These are phyloP conservation scores for Alaudala cheleensis DNA, from an alignment of 2,113 vertebrate genomes.

Conservation along the genomic window DNA sequence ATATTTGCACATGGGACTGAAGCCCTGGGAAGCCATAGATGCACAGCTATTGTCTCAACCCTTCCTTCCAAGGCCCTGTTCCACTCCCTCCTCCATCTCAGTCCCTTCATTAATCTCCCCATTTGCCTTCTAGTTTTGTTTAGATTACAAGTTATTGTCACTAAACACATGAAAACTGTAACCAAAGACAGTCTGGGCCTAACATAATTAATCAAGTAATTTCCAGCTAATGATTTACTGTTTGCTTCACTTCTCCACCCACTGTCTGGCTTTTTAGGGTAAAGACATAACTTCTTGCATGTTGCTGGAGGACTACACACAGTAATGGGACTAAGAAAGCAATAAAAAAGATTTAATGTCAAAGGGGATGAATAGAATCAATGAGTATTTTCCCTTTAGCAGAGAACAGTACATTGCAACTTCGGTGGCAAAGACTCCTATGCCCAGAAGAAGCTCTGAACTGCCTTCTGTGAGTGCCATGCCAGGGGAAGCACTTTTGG, in stretches of 20 bases:
- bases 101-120: not conserved
- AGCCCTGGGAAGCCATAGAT: not conserved
- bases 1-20: not conserved
- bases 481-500: not conserved
- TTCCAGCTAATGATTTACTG: conserved; percentile 23
- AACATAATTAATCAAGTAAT: not conserved
- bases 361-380: not conserved
- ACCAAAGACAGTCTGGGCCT: not conserved
- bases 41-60: not conserved
- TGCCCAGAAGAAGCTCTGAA: not conserved
- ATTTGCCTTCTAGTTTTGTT: conserved; percentile 2
- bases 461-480: not conserved
- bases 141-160: not conserved
- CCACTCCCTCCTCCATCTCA: not conserved
- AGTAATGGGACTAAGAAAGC: not conserved
- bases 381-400: not conserved
- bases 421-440: not conserved
- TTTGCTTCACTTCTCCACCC: conserved; percentile 27
- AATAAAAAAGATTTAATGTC: conserved; percentile 26
- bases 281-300: not conserved
- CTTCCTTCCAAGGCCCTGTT: not conserved
- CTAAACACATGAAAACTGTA: conserved; percentile 2
- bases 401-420: not conserved
- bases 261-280: conserved; percentile 12
- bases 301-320: not conserved